A percentile compares a stretch with the other conserved stretches of the same genome.
These are phyloP conservation scores for Nipponacmea schrenckii DNA, from an alignment of 2,888 invertebrate genomes.

Conservation along the genomic window DNA sequence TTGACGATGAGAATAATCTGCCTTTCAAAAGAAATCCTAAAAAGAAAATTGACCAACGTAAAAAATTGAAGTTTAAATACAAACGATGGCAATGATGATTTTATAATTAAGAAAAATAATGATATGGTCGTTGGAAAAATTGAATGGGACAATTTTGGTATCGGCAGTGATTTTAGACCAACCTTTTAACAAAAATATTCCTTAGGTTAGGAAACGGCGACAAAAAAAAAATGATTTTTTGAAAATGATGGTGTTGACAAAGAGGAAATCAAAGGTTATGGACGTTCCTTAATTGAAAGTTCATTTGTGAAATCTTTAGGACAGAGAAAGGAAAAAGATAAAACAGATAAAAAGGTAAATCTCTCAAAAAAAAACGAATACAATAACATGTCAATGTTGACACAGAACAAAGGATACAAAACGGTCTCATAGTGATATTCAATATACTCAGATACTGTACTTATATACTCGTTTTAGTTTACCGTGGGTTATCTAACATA, in stretches of 20 bases:
- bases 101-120: slow-evolving; percentile 26
- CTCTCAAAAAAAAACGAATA: too few relatives aligned
- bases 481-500: too few relatives aligned
- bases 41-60: too few relatives aligned
- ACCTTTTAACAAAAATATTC: slow-evolving; percentile 8
- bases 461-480: too few relatives aligned
- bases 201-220: slow-evolving; percentile 22
- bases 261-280: slow-evolving; percentile 2
- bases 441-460: too few relatives aligned
- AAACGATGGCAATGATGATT: slow-evolving; percentile 7
- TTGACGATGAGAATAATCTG: too few relatives aligned
- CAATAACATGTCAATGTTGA: too few relatives aligned
- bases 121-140: slow-evolving; percentile 48
- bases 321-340: neutral
- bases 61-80: slow-evolving; percentile 4
- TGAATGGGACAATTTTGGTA: slow-evolving; percentile 30
- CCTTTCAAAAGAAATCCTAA: too few relatives aligned
- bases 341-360: neutral
- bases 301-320: neutral
- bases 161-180: slow-evolving; percentile 15
- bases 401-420: too few relatives aligned
- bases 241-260: slow-evolving; percentile 24
- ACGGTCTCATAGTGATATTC: too few relatives aligned
- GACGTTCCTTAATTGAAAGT: neutral
- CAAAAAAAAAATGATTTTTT: slow-evolving; percentile 33